Conservation (phyloP, 2,888 invertebrate species). For the Neria commutata region DNA sequence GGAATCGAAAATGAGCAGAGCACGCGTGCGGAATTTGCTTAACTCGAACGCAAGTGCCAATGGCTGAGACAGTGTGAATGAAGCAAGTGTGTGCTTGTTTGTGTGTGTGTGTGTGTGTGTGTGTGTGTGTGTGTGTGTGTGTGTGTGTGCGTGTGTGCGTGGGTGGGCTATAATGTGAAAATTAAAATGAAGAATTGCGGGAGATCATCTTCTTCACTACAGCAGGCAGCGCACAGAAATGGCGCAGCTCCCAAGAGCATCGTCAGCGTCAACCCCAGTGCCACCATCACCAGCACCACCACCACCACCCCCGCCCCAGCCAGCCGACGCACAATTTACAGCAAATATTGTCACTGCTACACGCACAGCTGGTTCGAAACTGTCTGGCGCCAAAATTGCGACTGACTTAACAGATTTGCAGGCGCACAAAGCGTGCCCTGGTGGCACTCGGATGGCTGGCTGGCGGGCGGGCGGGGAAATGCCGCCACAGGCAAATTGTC, state of each 20-base stretch:
- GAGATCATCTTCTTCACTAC: slow-evolving; percentile 33
- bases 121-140: slow-evolving; percentile 6
- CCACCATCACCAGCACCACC: background rate
- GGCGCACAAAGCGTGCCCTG: slow-evolving; percentile 24
- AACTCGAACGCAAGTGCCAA: slow-evolving; percentile 29
- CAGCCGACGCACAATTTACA: background rate
- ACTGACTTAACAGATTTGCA: slow-evolving; percentile 56
- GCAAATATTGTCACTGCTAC: slow-evolving; percentile 39
- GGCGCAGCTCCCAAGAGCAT: background rate
- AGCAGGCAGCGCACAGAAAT: background rate
- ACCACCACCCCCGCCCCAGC: background rate
- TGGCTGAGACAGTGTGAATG: too few relatives aligned
- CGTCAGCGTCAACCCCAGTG: slow-evolving; percentile 24
- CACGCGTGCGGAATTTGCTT: slow-evolving; percentile 49
- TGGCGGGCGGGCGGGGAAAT: slow-evolving; percentile 20
- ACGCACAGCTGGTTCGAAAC: slow-evolving; percentile 53
- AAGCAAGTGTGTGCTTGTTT: slow-evolving; percentile 21
- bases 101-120: slow-evolving; percentile 15
- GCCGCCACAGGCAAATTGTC: slow-evolving; percentile 33
- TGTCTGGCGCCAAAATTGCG: slow-evolving; percentile 58
- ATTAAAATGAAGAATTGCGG: slow-evolving; percentile 48
- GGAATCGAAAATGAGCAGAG: slow-evolving; percentile 9
- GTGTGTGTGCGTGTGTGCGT: slow-evolving; percentile 10
- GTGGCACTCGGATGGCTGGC: slow-evolving; percentile 16
- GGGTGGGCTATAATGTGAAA: slow-evolving; percentile 21